Conservation (phyloP, 1,140 invertebrate species). For the Bursaphelenchus mucronatus region DNA sequence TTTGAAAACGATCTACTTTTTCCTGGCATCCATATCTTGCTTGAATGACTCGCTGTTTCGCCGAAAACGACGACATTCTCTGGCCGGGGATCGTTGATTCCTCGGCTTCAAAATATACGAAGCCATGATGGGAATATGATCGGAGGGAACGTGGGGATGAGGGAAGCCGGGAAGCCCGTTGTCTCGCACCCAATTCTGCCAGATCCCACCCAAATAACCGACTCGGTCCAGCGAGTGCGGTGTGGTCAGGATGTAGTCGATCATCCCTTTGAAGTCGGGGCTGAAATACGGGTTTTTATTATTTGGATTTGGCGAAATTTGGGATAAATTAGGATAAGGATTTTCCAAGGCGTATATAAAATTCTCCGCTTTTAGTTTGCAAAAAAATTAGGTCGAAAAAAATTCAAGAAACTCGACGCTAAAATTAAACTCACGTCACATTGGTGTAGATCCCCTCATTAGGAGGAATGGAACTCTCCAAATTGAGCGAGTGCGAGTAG, state of each 20-base stretch:
- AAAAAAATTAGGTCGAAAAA: conserved; percentile 13
- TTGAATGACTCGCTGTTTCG: no score
- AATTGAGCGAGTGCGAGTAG: conserved; percentile 79
- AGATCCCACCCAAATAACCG: conserved; percentile 2
- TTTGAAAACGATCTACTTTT: no score
- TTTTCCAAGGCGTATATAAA: no score
- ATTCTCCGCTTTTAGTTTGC: no score
- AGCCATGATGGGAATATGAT: conserved; percentile 14
- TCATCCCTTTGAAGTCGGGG: conserved; percentile 98
- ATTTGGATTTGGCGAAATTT: no score
- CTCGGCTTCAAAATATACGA: conserved; percentile 3
- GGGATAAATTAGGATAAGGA: no score
- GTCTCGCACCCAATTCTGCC: conserved; percentile 18
- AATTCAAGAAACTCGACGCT: background rate
- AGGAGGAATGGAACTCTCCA: conserved; percentile 85
- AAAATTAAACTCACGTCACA: conserved; percentile 75
- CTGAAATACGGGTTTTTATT: conserved; percentile 65
- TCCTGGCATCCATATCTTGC: no score
- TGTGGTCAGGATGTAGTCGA: conserved; percentile 97
- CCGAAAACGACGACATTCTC: no score
- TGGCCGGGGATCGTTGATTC: no score
- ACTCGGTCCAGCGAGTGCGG: conserved; percentile 63
- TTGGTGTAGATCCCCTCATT: conserved; percentile 97
- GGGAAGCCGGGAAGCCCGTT: conserved; percentile 8
- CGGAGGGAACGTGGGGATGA: conserved; percentile 7